phyloP scores from a whole-genome alignment of 2,888 invertebrate species.

The Lepetodrilus schrolli region DNA sequence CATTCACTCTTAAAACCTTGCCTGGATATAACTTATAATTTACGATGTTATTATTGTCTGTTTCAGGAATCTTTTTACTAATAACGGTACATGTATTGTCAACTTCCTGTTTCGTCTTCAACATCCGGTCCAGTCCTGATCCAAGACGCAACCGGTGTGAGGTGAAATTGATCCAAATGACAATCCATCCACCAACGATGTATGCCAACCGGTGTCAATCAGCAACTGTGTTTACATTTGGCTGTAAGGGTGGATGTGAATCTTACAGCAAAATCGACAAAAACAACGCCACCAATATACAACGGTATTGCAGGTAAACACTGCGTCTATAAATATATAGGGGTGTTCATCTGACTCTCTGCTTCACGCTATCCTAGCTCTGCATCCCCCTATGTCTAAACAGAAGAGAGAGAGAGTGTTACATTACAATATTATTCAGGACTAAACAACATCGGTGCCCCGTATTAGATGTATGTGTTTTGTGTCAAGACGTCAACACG shows the following conservation, averaged over 20 bases:
- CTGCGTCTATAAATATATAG: no score
- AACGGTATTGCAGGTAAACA: slow-evolving; percentile 29
- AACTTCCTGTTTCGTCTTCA: slow-evolving; percentile 19
- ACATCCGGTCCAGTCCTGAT: slow-evolving; percentile 16
- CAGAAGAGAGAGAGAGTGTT: no score
- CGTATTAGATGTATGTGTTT: no score
- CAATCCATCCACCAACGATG: slow-evolving; percentile 25
- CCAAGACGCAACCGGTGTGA: slow-evolving; percentile 6
- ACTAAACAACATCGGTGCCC: no score
- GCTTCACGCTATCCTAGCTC: no score
- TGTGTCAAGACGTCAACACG: no score
- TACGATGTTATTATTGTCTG: no score
- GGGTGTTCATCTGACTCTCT: no score
- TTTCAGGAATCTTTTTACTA: background rate
- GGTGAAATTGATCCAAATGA: background rate
- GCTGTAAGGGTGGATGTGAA: slow-evolving; percentile 22
- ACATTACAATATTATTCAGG: no score
- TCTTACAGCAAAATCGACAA: slow-evolving; percentile 31
- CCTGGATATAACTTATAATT: no score
- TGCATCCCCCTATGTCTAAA: no score
- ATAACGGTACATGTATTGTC: background rate
- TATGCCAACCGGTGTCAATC: slow-evolving; percentile 10
- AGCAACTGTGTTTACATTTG: background rate
- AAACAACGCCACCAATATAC: slow-evolving; percentile 20
- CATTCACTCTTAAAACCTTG: no score